These are phyloP conservation scores for Protonemura montana DNA, from an alignment of 2,888 invertebrate genomes.

Conservation along the genomic window DNA sequence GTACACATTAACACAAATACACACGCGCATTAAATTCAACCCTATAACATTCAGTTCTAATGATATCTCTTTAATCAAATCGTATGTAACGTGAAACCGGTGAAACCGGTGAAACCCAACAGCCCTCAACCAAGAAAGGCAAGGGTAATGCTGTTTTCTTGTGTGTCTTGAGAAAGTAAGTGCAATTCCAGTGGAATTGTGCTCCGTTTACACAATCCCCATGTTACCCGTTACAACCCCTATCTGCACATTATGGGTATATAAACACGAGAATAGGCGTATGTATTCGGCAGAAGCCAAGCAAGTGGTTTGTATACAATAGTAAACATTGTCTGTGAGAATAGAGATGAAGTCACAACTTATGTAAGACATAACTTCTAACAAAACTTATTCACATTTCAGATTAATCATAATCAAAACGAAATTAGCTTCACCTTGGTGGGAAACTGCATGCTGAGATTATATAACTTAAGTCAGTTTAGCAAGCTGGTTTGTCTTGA, in stretches of 20 bases:
- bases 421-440: constrained; percentile 46
- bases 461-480: constrained; percentile 42
- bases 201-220: constrained; percentile 2
- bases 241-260: constrained; percentile 1
- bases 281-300: not conserved
- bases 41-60: not conserved
- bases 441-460: constrained; percentile 35
- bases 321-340: constrained; percentile 28
- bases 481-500: constrained; percentile 41
- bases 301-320: not conserved
- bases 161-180: constrained; percentile 1
- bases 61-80: not conserved
- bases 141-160: constrained; percentile 1
- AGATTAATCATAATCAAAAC: constrained; percentile 48
- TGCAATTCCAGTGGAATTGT: not conserved
- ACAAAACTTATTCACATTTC: constrained; percentile 21
- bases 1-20: not conserved
- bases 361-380: constrained; percentile 23
- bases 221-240: not conserved
- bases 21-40: not conserved
- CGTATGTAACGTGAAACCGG: constrained; percentile 1
- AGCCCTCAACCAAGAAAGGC: constrained; percentile 3
- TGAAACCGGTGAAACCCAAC: too few species aligned
- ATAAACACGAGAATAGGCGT: not conserved
- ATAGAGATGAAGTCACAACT: not conserved